phyloP scores from a whole-genome alignment of 2,888 invertebrate genomes.

The Apantesis nais region DNA sequence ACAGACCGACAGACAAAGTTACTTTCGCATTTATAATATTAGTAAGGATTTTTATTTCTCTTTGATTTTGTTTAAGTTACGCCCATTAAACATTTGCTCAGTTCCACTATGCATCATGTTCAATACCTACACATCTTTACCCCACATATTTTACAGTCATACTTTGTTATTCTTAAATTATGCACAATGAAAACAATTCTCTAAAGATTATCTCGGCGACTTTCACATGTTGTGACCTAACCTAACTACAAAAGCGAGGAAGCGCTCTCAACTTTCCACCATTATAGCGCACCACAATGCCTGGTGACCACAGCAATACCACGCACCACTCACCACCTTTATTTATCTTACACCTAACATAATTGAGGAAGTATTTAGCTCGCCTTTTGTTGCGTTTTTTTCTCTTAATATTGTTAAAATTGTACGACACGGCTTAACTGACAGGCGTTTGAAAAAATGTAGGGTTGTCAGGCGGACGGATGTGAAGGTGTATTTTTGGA shows the following conservation, averaged over 20 bases:
- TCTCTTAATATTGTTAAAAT: constrained; percentile 59
- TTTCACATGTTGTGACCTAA: constrained; percentile 17
- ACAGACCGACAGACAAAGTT: too few species aligned
- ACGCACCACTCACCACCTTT: constrained; percentile 47
- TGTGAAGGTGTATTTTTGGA: constrained; percentile 16
- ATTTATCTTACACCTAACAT: constrained; percentile 67
- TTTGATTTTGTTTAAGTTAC: too few species aligned
- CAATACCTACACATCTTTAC: background rate
- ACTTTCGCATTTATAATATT: too few species aligned
- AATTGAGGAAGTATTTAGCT: constrained; percentile 80
- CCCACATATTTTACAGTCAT: background rate
- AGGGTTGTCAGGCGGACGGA: constrained; percentile 38
- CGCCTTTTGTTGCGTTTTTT: constrained; percentile 55
- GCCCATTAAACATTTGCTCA: background rate
- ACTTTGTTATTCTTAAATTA: background rate
- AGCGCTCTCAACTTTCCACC: constrained; percentile 22
- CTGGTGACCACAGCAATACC: constrained; percentile 19
- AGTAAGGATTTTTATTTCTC: too few species aligned
- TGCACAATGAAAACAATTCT: constrained; percentile 9
- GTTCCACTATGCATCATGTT: background rate
- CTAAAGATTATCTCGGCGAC: constrained; percentile 6
- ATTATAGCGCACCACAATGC: constrained; percentile 17
- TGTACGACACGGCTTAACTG: constrained; percentile 55
- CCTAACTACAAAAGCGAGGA: constrained; percentile 18
- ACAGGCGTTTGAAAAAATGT: constrained; percentile 42